Evolutionary conservation across 2,113 vertebrate genomes (phyloP).

Genomic region (Ploceus nigricollis): DNA sequence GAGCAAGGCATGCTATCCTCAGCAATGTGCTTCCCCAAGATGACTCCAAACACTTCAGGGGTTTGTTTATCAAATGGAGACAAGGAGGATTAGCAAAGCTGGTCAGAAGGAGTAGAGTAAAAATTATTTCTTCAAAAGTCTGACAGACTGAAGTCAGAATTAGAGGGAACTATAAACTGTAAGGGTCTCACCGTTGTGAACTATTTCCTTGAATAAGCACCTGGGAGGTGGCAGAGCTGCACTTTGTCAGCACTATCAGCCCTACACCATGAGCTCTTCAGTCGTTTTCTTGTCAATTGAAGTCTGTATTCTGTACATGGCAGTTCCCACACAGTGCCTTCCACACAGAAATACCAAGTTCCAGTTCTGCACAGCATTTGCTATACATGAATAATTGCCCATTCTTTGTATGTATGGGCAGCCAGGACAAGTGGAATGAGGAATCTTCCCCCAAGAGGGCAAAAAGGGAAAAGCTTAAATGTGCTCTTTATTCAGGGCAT

Average conservation of each 20-base stretch:
- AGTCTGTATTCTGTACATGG: neutral
- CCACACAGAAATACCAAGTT: neutral
- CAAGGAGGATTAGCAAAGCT: neutral
- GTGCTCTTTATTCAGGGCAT: neutral
- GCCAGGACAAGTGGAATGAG: neutral
- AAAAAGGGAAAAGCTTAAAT: neutral
- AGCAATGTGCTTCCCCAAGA: rapidly evolving
- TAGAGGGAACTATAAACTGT: neutral
- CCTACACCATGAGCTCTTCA: neutral
- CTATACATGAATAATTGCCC: neutral
- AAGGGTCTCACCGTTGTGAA: neutral
- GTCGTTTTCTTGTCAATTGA: neutral
- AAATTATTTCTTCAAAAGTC: neutral
- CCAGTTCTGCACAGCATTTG: neutral
- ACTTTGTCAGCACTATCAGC: neutral
- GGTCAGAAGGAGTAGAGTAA: neutral
- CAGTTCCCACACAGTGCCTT: neutral
- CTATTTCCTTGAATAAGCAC: neutral
- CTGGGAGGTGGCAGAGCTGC: neutral
- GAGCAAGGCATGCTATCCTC: rapidly evolving
- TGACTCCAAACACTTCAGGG: neutral
- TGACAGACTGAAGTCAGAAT: neutral
- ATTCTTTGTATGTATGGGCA: neutral
- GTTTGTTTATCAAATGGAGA: neutral
- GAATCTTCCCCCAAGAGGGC: neutral